These are phyloP conservation scores for Zapus hudsonius DNA, from an alignment of 2,113 vertebrate genomes.

Conservation along the genomic window DNA sequence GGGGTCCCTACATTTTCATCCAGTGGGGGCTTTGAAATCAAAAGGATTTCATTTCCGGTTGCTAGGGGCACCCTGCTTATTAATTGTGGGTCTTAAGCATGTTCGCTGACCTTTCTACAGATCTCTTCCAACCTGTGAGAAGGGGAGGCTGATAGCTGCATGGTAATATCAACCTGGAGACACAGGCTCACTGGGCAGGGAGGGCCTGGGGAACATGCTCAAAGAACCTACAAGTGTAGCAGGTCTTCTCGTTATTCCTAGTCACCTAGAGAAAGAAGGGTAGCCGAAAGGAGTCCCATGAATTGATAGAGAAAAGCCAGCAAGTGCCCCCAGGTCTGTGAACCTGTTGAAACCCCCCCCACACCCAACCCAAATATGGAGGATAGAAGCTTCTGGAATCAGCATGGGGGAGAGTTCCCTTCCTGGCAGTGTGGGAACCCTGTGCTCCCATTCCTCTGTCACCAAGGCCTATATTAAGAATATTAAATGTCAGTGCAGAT, in stretches of 20 bases:
- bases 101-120: background rate
- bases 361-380: fast-evolving
- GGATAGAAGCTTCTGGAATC: background rate
- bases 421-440: conserved; percentile 1
- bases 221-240: fast-evolving
- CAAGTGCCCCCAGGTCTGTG: fast-evolving
- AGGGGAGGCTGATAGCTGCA: no score
- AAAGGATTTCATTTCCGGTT: background rate
- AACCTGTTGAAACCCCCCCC: background rate
- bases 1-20: background rate
- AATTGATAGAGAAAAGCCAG: background rate
- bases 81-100: background rate
- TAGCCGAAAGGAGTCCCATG: background rate
- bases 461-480: conserved; percentile 75
- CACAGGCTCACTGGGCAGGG: background rate
- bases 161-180: background rate
- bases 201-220: fast-evolving
- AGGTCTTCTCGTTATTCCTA: background rate
- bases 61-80: background rate
- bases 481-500: conserved; percentile 68
- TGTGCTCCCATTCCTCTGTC: conserved; percentile 45
- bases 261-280: background rate
- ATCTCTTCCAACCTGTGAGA: no score
- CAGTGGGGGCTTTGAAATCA: background rate
- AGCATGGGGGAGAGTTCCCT: background rate